Conservation (phyloP, 2,888 invertebrate species). For the Eubasilissa splendida region DNA sequence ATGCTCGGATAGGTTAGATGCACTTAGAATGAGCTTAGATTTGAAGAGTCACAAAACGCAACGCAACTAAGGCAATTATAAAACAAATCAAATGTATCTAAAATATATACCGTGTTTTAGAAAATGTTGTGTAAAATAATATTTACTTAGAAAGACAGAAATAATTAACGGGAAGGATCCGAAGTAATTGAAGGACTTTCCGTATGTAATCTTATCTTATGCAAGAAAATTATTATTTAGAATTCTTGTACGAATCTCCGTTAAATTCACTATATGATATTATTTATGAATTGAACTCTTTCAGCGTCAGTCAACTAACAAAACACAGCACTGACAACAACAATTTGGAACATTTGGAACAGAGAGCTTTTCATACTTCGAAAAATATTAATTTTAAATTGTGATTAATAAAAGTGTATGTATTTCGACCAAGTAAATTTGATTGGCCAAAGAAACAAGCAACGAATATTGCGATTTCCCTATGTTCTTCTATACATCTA, state of each 20-base stretch:
- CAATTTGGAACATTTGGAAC: conserved; percentile 48
- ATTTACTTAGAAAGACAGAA: conserved; percentile 1
- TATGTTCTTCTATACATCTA: conserved; percentile 73
- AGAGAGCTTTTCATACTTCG: conserved; percentile 58
- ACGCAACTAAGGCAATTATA: conserved; percentile 44
- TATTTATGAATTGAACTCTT: not conserved
- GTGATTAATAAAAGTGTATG: conserved; percentile 9
- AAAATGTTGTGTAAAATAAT: conserved; percentile 14
- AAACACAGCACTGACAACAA: conserved; percentile 9
- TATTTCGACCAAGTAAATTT: conserved; percentile 45
- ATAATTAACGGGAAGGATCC: not conserved
- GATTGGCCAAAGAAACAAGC: conserved; percentile 62
- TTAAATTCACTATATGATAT: not conserved
- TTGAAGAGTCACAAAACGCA: conserved; percentile 41
- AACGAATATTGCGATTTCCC: conserved; percentile 69
- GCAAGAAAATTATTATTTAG: conserved; percentile 7
- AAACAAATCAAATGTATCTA: not conserved
- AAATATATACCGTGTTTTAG: not conserved
- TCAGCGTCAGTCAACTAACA: conserved; percentile 41
- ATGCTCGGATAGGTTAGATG: conserved; percentile 56
- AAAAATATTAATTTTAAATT: conserved; percentile 40
- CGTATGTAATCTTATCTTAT: too few species aligned
- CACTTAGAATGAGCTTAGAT: conserved; percentile 58
- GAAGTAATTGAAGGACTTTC: not conserved
- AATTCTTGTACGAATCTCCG: not conserved